Conservation (phyloP, 2,888 invertebrate genomes). For the Theristus sp. region DNA sequence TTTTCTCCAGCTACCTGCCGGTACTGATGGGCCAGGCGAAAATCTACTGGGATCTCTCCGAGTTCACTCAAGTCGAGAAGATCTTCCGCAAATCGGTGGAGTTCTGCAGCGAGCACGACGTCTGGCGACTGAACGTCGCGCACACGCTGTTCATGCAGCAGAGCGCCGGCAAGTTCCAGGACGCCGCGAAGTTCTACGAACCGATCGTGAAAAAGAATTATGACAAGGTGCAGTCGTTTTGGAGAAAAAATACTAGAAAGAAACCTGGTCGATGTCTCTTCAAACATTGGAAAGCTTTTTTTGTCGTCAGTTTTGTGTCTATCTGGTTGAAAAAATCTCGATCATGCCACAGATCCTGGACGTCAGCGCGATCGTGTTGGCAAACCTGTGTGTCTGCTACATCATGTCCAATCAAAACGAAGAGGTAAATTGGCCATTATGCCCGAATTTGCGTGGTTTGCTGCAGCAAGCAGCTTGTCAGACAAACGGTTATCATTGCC, state of each 20-base stretch:
- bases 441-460: too few species aligned
- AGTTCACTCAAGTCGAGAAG: conserved; percentile 84
- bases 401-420: conserved; percentile 97
- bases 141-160: conserved; percentile 99
- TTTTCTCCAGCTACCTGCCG: conserved; percentile 69
- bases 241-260: too few species aligned
- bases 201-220: conserved; percentile 86
- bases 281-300: neutral
- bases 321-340: neutral
- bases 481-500: too few species aligned
- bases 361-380: conserved; percentile 89
- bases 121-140: conserved; percentile 91
- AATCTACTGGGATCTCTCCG: conserved; percentile 91
- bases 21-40: conserved; percentile 98
- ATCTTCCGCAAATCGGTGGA: conserved; percentile 91
- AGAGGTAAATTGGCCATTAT: too few species aligned
- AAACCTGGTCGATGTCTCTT: too few species aligned
- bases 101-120: conserved; percentile 88
- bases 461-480: too few species aligned
- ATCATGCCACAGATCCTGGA: conserved; percentile 52
- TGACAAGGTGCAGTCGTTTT: too few species aligned
- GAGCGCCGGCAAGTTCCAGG: conserved; percentile 90
- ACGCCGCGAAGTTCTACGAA: conserved; percentile 91
- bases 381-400: conserved; percentile 93
- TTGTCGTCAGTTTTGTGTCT: neutral